These are phyloP conservation scores for Peromyscus melanophrys DNA, from an alignment of 2,797 vertebrate species.

Conservation along the genomic window DNA sequence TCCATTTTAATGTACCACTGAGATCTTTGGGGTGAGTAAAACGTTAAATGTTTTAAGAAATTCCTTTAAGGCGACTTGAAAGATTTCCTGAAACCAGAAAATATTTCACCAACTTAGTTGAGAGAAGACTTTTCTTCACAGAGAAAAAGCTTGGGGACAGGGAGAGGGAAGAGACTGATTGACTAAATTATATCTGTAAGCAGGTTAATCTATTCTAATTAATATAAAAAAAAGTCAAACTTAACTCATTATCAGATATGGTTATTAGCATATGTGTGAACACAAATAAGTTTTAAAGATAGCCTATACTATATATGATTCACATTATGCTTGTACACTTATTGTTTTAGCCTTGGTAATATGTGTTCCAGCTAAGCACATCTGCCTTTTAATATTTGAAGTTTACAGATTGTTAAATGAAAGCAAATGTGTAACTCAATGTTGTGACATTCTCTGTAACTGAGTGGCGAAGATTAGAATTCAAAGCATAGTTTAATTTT, in stretches of 20 bases:
- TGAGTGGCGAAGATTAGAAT: background rate
- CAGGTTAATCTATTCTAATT: background rate
- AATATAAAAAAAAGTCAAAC: slow-evolving; percentile 7
- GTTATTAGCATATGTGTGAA: background rate
- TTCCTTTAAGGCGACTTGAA: background rate
- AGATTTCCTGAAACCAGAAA: background rate
- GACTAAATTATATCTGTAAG: slow-evolving; percentile 1
- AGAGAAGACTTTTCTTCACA: background rate
- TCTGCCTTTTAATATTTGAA: background rate
- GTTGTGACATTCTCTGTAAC: background rate
- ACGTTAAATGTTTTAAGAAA: background rate
- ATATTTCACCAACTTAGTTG: background rate
- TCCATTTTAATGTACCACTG: background rate
- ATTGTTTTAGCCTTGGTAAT: background rate
- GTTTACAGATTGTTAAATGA: slow-evolving; percentile 54
- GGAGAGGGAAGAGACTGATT: background rate
- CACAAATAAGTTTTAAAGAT: background rate
- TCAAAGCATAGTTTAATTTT: slow-evolving; percentile 53
- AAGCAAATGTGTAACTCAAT: slow-evolving; percentile 58
- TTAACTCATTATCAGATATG: background rate
- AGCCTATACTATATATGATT: background rate
- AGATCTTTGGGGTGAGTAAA: background rate
- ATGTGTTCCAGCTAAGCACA: background rate
- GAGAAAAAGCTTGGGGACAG: too few relatives aligned
- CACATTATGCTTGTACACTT: background rate